Evolutionary conservation across 2,888 invertebrate species (phyloP).

Genomic region (Tetropium fuscum): DNA sequence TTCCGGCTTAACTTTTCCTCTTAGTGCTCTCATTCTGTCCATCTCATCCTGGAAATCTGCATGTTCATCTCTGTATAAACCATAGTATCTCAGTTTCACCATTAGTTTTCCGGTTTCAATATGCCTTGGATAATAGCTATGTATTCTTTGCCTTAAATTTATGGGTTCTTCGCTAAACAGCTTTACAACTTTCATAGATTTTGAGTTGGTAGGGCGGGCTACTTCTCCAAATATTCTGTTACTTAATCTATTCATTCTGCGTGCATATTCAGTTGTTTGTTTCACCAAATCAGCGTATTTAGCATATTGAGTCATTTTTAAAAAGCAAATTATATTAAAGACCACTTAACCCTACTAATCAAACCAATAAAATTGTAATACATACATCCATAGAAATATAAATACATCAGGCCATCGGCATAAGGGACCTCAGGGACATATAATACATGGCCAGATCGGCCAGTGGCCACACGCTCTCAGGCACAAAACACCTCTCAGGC

Average conservation of each 20-base stretch:
- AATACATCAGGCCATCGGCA: too few species aligned
- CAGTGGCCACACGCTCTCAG: too few species aligned
- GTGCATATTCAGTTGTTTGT: conserved; percentile 82
- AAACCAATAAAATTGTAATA: too few species aligned
- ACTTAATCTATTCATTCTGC: conserved; percentile 86
- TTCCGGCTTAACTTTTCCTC: conserved; percentile 77
- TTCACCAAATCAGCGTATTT: conserved; percentile 79
- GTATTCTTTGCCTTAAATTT: conserved; percentile 77
- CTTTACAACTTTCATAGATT: conserved; percentile 84
- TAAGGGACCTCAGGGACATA: too few species aligned
- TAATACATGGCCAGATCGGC: too few species aligned
- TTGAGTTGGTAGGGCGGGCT: conserved; percentile 77
- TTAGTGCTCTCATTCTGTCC: conserved; percentile 77
- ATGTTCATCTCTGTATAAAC: conserved; percentile 89
- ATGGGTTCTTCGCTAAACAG: conserved; percentile 82
- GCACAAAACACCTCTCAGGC: too few species aligned
- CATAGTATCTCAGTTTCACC: conserved; percentile 79
- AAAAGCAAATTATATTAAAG: conserved; percentile 30
- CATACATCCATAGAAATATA: too few species aligned
- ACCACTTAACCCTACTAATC: too few species aligned
- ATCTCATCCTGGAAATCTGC: conserved; percentile 91
- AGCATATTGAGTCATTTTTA: conserved; percentile 73
- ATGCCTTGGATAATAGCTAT: conserved; percentile 90
- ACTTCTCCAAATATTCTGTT: conserved; percentile 93
- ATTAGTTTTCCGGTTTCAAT: conserved; percentile 81